Percentiles rank a stretch among this genome's conserved stretches.
These are phyloP conservation scores for Isurus oxyrinchus DNA, from an alignment of 2,113 vertebrate genomes.

Conservation along the genomic window DNA sequence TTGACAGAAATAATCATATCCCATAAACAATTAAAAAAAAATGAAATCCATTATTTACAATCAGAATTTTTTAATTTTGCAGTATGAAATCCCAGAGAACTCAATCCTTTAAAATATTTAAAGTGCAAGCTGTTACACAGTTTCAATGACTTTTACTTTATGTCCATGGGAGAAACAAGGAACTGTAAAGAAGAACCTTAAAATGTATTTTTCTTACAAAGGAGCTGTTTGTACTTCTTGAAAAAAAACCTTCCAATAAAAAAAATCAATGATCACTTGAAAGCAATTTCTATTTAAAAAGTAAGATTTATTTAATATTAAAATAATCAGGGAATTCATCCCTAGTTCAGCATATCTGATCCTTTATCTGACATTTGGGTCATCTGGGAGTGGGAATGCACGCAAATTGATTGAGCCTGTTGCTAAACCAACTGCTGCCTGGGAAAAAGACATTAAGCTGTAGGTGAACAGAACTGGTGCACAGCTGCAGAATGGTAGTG, in stretches of 20 bases:
- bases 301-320: background rate
- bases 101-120: conserved; percentile 15
- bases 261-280: background rate
- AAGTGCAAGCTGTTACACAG: conserved; percentile 12
- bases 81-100: background rate
- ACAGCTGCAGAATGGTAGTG: background rate
- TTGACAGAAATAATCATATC: background rate
- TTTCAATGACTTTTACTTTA: conserved; percentile 3
- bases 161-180: background rate
- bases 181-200: background rate
- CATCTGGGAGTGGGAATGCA: background rate
- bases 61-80: conserved; percentile 2
- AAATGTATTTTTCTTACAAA: background rate
- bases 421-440: background rate
- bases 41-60: conserved; percentile 20
- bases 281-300: background rate
- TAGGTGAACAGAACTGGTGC: background rate
- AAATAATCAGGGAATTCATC: background rate
- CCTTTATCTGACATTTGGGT: background rate
- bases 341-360: background rate
- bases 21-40: background rate
- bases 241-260: background rate
- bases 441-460: background rate
- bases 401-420: background rate
- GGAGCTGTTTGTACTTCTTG: background rate